A percentile compares a stretch with the other conserved stretches of the same genome.
These are phyloP conservation scores for Euschistus heros DNA, from an alignment of 1,140 invertebrate species.

Conservation along the genomic window DNA sequence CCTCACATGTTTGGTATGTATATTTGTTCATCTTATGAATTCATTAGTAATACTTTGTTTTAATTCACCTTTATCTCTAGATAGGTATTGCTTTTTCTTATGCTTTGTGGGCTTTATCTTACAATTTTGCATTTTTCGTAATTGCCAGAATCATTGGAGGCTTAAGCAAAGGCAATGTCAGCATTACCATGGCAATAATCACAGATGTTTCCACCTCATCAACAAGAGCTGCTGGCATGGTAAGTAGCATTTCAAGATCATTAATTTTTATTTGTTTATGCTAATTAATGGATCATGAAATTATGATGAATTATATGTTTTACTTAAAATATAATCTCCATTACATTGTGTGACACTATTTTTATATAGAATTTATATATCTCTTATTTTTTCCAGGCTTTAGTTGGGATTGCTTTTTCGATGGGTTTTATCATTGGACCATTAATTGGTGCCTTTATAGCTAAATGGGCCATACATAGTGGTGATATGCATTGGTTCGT, in stretches of 20 bases:
- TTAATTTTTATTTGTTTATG: neutral
- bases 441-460: slow-evolving; percentile 84
- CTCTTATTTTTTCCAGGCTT: slow-evolving; percentile 54
- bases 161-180: slow-evolving; percentile 93
- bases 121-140: slow-evolving; percentile 84
- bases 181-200: slow-evolving; percentile 88
- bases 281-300: neutral
- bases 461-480: slow-evolving; percentile 48
- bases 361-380: neutral
- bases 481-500: slow-evolving; percentile 57
- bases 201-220: slow-evolving; percentile 78
- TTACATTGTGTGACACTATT: neutral
- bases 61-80: slow-evolving; percentile 39
- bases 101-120: slow-evolving; percentile 77
- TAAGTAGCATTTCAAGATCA: slow-evolving; percentile 37
- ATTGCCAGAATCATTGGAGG: slow-evolving; percentile 87
- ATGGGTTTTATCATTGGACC: slow-evolving; percentile 94
- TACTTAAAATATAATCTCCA: neutral
- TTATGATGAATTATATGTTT: too few species aligned
- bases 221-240: slow-evolving; percentile 87
- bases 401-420: slow-evolving; percentile 95
- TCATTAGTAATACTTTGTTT: neutral
- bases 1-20: slow-evolving; percentile 67
- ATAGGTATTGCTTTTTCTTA: slow-evolving; percentile 75
- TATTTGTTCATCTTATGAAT: neutral